Evolutionary conservation across 1,140 invertebrate genomes (phyloP).

Genomic region (Rhizoglyphus robini): DNA sequence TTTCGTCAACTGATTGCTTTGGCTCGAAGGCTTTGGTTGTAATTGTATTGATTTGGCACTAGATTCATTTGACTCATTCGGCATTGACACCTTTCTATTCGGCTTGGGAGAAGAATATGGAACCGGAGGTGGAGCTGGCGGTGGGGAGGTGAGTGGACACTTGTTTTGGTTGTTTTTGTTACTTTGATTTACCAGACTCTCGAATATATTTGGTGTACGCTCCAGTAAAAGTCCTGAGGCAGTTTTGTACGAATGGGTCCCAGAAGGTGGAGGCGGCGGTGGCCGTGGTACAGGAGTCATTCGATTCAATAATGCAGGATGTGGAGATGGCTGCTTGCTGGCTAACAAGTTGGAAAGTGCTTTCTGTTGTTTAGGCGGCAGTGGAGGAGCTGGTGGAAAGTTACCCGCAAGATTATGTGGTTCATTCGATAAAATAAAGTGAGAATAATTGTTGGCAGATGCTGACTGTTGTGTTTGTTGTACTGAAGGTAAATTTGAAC

Average conservation of each 20-base stretch:
- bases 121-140: background rate
- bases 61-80: background rate
- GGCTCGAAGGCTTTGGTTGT: background rate
- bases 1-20: background rate
- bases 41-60: background rate
- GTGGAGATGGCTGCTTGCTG: background rate
- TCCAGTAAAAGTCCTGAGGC: background rate
- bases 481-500: background rate
- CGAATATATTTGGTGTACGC: background rate
- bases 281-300: background rate
- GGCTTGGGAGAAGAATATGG: background rate
- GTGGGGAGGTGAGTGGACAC: background rate
- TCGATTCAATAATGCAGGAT: background rate
- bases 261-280: background rate
- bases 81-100: background rate
- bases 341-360: background rate
- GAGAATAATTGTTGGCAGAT: background rate
- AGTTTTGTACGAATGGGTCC: background rate
- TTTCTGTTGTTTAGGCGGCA: constrained; percentile 1
- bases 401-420: background rate
- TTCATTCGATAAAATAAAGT: constrained; percentile 3
- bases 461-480: background rate
- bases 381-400: constrained; percentile 2
- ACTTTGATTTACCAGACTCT: background rate
- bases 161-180: background rate